A percentile compares a stretch with the other conserved stretches of the same genome.
Evolutionary conservation across 2,113 vertebrate species (phyloP).

Genomic region (Deroptyus accipitrinus): DNA sequence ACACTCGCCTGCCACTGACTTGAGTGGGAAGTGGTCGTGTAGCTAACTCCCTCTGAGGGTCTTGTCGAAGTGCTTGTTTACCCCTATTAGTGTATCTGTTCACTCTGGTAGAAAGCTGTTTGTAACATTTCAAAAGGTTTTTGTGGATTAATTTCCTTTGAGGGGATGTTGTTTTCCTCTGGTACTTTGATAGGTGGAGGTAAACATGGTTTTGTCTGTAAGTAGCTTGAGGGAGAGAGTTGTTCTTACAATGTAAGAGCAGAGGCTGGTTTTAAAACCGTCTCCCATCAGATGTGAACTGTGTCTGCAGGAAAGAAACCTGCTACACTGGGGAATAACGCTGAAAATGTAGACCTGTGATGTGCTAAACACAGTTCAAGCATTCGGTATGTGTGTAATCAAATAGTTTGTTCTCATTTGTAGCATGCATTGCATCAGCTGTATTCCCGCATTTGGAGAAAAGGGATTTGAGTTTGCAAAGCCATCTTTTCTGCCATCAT

Average conservation of each 20-base stretch:
- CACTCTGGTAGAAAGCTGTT: neutral
- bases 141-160: neutral
- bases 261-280: neutral
- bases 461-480: neutral
- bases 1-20: fast-evolving
- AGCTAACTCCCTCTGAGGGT: neutral
- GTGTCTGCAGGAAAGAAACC: constrained; percentile 13
- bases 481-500: neutral
- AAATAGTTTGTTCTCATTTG: neutral
- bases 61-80: neutral
- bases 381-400: fast-evolving
- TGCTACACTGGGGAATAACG: neutral
- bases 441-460: neutral
- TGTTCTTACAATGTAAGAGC: neutral
- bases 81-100: neutral
- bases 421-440: neutral
- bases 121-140: constrained; percentile 25
- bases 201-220: constrained; percentile 44
- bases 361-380: constrained; percentile 45
- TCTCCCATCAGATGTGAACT: constrained; percentile 28
- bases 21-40: neutral
- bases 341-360: neutral
- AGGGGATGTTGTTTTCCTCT: constrained; percentile 14
- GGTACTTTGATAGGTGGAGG: constrained; percentile 34
- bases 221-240: constrained; percentile 32